phyloP scores from a whole-genome alignment of 2,113 vertebrate species.

The Triplophysa siluroides region DNA sequence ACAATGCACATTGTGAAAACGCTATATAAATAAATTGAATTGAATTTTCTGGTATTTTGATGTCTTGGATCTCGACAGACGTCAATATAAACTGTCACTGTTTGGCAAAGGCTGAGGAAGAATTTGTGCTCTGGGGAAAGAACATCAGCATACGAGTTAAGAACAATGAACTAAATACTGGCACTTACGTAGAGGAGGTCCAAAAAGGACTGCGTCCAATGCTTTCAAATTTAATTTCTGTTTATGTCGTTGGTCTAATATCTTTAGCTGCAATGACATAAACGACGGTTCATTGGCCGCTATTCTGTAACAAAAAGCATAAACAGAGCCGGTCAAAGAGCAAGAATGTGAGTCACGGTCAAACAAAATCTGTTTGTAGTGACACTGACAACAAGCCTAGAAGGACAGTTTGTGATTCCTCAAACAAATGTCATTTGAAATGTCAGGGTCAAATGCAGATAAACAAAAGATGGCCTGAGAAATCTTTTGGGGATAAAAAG shows the following conservation, averaged over 20 bases:
- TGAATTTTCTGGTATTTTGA: too few relatives aligned
- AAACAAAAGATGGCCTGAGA: neutral
- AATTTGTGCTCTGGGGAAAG: too few relatives aligned
- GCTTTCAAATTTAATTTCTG: slow-evolving; percentile 98
- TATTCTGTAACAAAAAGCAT: slow-evolving; percentile 79
- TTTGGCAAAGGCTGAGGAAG: too few relatives aligned
- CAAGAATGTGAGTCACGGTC: neutral
- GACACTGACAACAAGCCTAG: neutral
- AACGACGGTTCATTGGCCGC: slow-evolving; percentile 92
- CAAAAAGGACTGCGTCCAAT: slow-evolving; percentile 94
- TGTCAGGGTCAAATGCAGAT: neutral
- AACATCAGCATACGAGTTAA: too few relatives aligned
- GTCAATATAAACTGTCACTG: too few relatives aligned
- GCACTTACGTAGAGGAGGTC: slow-evolving; percentile 92
- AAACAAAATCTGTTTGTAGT: neutral
- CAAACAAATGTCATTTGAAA: neutral
- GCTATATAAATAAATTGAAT: too few relatives aligned
- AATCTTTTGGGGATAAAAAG: neutral
- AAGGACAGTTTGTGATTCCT: neutral
- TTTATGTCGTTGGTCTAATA: slow-evolving; percentile 93
- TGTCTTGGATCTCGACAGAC: too few relatives aligned
- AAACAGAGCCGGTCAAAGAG: neutral
- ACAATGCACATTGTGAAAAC: too few relatives aligned
- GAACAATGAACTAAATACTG: too few relatives aligned
- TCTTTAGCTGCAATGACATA: slow-evolving; percentile 92